Base-by-base conservation (phyloP, 2,888 invertebrate species). In the Drosophila hawaiiensis region DNA sequence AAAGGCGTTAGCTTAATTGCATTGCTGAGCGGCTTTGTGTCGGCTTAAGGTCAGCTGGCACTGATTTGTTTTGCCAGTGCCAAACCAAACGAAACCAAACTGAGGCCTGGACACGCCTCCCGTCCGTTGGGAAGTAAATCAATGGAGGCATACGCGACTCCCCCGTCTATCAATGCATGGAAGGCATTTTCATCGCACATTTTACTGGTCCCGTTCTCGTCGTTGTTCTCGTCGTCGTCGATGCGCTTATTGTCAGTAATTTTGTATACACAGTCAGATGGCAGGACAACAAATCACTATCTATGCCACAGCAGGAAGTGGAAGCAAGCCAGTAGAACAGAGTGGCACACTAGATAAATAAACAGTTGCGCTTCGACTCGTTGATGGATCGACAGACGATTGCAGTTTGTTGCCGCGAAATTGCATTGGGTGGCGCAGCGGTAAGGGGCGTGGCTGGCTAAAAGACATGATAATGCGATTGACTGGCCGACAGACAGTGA, bases 251-350 rank as follows among this genome's bases (percentile, higher is more conserved):
- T 82, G 87, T 87, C 84, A 79, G 80, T 80, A 85, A 85, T 88
- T 88, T 80, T 88, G 88, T 84, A 83, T 88, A 83, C 83, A 85
- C 83, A 88, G 84, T 80, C 76, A 65, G 73, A 65, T 83, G 83
- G 73, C 81, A 83, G 85, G 73, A 86, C 84, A 85, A 89, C 85
- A 85, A 85, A 85, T 85, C 85, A 89, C 84, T 83, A 79, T 81
- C 76, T 68, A 47, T 68, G 47, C 67, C 75, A 67, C 63, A 80
- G 84, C 67, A 69, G 73, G 63, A 77, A 47, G 60, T 58, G 77
- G 60, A 62, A 52, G 61, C 49, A 54, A 78, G 64, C 28, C 64
- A 66, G 61, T 25, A n/a, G 55, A 53, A 35, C 53, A 49, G 35
- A 62, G 54, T 72, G 56, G 71, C 73, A 74, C 65, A 74, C 64